A percentile compares a stretch with the other conserved stretches of the same genome.
Evolutionary conservation across 2,797 vertebrate genomes (phyloP).

Genomic region (Phoeniculus purpureus): DNA sequence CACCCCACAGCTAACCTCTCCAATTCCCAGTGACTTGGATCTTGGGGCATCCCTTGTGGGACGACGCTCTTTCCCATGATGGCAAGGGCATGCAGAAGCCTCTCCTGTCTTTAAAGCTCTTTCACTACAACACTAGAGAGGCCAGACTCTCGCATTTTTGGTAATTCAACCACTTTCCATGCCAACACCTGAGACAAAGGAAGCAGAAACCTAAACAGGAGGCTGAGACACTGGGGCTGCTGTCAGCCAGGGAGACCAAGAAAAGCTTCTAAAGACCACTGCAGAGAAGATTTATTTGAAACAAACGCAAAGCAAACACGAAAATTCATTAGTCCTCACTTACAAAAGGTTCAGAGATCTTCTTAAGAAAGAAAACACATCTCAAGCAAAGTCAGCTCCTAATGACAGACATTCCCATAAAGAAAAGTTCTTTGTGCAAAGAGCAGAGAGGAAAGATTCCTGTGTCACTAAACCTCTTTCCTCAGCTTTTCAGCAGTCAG

Average conservation of each 20-base stretch:
- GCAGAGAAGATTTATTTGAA: neutral
- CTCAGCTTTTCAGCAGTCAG: conserved; percentile 58
- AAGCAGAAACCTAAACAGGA: neutral
- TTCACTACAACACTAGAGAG: accelerated
- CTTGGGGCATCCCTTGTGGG: neutral
- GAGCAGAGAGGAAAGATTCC: conserved; percentile 24
- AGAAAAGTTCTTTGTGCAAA: conserved; percentile 46
- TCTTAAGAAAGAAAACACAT: neutral
- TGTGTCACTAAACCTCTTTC: conserved; percentile 35
- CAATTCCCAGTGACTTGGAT: accelerated
- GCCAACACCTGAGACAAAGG: neutral
- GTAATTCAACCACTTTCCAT: neutral
- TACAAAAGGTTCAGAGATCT: conserved; percentile 9
- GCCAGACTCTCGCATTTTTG: neutral
- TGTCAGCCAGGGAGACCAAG: neutral
- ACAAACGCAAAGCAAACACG: neutral
- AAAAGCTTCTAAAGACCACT: neutral
- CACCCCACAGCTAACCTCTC: neutral
- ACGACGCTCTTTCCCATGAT: neutral
- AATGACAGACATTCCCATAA: neutral
- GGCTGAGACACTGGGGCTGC: neutral
- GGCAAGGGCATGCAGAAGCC: neutral
- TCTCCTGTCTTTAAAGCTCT: neutral
- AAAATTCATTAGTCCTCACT: neutral
- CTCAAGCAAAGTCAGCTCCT: neutral